Base-by-base conservation (phyloP, 2,888 invertebrate species). In the Agrotis ipsilon region DNA sequence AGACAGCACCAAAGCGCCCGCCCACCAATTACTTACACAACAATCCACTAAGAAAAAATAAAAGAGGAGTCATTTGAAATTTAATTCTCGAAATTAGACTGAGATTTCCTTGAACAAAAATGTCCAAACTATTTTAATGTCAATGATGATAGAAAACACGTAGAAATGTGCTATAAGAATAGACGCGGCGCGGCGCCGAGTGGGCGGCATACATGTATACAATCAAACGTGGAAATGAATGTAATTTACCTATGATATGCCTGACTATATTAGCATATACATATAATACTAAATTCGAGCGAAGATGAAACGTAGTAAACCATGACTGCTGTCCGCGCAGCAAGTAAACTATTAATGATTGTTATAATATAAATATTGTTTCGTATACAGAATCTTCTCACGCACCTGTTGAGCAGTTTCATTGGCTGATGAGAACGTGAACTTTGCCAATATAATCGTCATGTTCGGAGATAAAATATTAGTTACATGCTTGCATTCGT, bases 111-210 rank as follows among this genome's bases (percentile, higher is more conserved):
- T 74, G 80, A 75, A 75, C 52, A 69, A 74, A 75, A 83, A 72
- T 78, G 63, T 69, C 75, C 72, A 72, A 70, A 80, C 74, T 75
- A 78, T 85, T 83, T 79, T 57, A 72, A 81, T 72, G 73, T 76
- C 48, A 58, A 59, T 75, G 73, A 76, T 75, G 73, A 73, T 75
- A 75, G 67, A 76, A 79, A 75, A 70, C 63, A 80, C 72, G 67
- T 71, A 69, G 45, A 72, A 46, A 72, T 68, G 55, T 73, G 75
- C 59, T 57, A 51, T 73, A 70, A 78, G 72, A 85, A 79, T 80
- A 84, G 84, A 68, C 39, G 54, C 45, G n/a, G n/a, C n/a, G n/a
- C 32, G 76, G 72, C 79, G 78, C 61, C 78, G 72, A 66, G 85
- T 83, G 73, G 83, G 84, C 66, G 81, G 68, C 32, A n/a, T n/a